Evolutionary conservation across 2,797 vertebrate species (phyloP), one percentile per base, ranked within the genome.

Genomic region (Acanthopagrus latus): DNA sequence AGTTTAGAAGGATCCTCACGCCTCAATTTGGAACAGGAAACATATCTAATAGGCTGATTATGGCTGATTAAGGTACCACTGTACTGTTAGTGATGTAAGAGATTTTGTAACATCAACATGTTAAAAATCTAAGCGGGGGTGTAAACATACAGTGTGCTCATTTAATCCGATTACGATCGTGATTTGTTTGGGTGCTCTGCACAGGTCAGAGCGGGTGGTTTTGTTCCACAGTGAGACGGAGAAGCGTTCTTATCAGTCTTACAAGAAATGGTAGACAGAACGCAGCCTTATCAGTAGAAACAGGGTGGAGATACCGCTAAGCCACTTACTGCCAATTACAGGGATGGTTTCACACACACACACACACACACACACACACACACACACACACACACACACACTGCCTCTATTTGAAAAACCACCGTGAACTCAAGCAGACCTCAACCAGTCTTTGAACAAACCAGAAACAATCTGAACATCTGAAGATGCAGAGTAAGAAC

Each of bases 241-340:
- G 29, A 80, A 74, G 67, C 29, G 3, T 56, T 73, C 70, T 82
- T 83, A 78, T 87, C 84, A 33, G 66, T 67, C 64, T 55, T 16
- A 82, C 74, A 80, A 83, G 66, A 81, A 85, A 73, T 1, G 27
- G 50, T 41, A 60, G 70, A 75, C 41, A 63, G 69, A 78, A 55
- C 1, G 2, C 65, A 38, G 59, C 64, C 59, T 89, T 88, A 91
- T 92, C 88, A 88, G 86, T 1, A 60, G 63, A 57, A 83, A 51
- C 87, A 70, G 80, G 80, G 74, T 55, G 77, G 72, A 89, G 85
- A 86, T 82, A 84, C 64, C 7, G 0, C 72, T 80, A 84, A 91
- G 78, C 81, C 85, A 84, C 87, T 88, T 86, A 85, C 83, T 75
- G 68, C 69, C 86, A 83, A 86, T 86, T 86, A 75, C 82, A 85